A percentile compares a stretch with the other conserved stretches of the same genome.
Conservation (phyloP, 2,888 invertebrate species). For the Eueremaeus valkanovi region DNA sequence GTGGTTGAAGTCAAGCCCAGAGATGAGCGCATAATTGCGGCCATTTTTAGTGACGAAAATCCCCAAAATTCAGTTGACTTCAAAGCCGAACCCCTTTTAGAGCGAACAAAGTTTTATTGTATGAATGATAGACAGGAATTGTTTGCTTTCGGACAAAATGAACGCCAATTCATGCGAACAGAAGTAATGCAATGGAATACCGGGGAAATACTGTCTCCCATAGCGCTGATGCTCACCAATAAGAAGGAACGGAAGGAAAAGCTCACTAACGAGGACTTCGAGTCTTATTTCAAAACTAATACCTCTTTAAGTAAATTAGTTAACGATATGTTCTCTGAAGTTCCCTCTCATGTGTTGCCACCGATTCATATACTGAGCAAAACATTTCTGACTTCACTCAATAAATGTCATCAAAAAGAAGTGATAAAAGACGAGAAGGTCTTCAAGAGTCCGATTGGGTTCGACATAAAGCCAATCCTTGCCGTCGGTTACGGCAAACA, state of each 20-base stretch:
- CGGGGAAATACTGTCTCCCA: neutral
- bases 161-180: neutral
- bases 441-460: neutral
- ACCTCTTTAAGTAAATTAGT: constrained; percentile 27
- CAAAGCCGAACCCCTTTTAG: neutral
- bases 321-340: constrained; percentile 40
- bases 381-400: constrained; percentile 13
- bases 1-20: neutral
- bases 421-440: neutral
- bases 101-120: neutral
- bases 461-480: neutral
- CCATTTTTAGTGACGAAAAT: constrained; percentile 24
- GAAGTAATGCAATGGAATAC: neutral
- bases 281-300: neutral
- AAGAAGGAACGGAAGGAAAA: constrained; percentile 26
- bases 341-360: constrained; percentile 43
- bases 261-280: neutral
- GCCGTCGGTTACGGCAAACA: neutral
- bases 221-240: constrained; percentile 20
- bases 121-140: constrained; percentile 38
- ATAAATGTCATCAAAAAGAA: neutral
- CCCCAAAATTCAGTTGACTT: neutral
- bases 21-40: constrained; percentile 6
- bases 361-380: constrained; percentile 33
- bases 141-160: constrained; percentile 3